Evolutionary conservation across 2,888 invertebrate species (phyloP).

Genomic region (Chymomyza fuscimana): DNA sequence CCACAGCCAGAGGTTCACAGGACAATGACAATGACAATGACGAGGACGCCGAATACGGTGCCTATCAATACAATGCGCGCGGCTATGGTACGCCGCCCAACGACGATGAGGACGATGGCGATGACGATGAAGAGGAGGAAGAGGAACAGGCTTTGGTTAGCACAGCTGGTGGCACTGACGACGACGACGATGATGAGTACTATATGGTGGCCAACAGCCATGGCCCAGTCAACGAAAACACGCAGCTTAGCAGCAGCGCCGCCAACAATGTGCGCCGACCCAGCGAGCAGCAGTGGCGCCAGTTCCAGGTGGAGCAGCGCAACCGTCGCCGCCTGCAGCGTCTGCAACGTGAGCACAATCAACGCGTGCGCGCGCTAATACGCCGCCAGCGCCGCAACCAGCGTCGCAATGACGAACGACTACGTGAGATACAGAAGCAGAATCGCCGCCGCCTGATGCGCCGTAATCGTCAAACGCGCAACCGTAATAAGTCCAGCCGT

Average conservation of each 20-base stretch:
- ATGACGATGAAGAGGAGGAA: conserved; percentile 28
- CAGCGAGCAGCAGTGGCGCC: conserved; percentile 55
- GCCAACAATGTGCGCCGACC: conserved; percentile 32
- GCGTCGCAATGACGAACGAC: conserved; percentile 45
- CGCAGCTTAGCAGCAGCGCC: not conserved
- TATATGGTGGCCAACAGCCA: conserved; percentile 24
- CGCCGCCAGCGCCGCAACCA: conserved; percentile 51
- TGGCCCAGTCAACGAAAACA: not conserved
- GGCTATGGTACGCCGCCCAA: not conserved
- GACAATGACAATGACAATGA: conserved; percentile 18
- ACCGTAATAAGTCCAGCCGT: conserved; percentile 20
- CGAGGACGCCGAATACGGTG: conserved; percentile 16
- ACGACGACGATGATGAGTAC: conserved; percentile 27
- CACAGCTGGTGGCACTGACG: conserved; percentile 4
- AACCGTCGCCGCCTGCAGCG: conserved; percentile 58
- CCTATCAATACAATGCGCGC: conserved; percentile 16
- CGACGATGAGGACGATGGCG: conserved; percentile 16
- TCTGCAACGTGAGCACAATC: conserved; percentile 55
- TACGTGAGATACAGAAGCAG: conserved; percentile 38
- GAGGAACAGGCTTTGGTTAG: too few species aligned
- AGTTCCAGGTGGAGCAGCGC: conserved; percentile 52
- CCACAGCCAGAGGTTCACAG: not conserved
- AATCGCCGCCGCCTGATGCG: conserved; percentile 38
- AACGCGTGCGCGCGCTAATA: conserved; percentile 41
- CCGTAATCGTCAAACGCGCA: conserved; percentile 46